Base-by-base conservation (phyloP, 2,113 vertebrate genomes). In the Acrocephalus arundinaceus region DNA sequence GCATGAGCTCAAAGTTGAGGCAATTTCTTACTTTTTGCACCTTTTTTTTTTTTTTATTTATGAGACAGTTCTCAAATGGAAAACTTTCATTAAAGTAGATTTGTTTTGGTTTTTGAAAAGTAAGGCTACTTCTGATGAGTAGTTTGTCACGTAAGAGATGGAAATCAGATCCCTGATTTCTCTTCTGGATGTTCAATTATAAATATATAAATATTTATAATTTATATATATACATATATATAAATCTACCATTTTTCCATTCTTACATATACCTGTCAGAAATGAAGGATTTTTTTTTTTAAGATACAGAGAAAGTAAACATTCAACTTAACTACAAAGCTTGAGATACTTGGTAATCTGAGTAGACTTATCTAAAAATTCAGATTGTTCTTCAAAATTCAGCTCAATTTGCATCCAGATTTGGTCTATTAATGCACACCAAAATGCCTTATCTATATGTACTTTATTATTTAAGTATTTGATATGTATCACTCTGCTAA, bases 1-100 rank as follows among this genome's bases (percentile, higher is more conserved):
- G 7, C 7, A 43, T 20, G 19, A 77, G n/a, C 5, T 33, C 31
- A 79, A 76, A 66, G 6, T 20, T 54, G n/a, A 85, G 67, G 14
- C 4, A 33, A 4, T 30, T 63, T 52, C 51, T 70, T 61, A n/a
- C 8, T 30, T 67, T 73, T 37, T 46, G 7, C 5, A 6, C 22
- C 7, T 27, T 33, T 37, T 0, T 46, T 10, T 13, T 57, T 11
- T 33, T 39, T 0, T 46, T 10, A 13, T 57, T 11, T 2, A 51
- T 57, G 6, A 87, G 8, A 31, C 17, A 1, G 2, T 39, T 79
- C 14, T 70, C 46, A 66, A 76, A 48, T 5, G 2, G 20, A 76
- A 94, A 85, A 7, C 3, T 65, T 81, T 19, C 5, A 41, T 33
- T 67, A 41, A 13, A 7, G 2, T 24, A 57, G 28, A 12, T 24